These are phyloP conservation scores for Ispidina picta DNA, from an alignment of 2,797 vertebrate genomes.

Conservation along the genomic window DNA sequence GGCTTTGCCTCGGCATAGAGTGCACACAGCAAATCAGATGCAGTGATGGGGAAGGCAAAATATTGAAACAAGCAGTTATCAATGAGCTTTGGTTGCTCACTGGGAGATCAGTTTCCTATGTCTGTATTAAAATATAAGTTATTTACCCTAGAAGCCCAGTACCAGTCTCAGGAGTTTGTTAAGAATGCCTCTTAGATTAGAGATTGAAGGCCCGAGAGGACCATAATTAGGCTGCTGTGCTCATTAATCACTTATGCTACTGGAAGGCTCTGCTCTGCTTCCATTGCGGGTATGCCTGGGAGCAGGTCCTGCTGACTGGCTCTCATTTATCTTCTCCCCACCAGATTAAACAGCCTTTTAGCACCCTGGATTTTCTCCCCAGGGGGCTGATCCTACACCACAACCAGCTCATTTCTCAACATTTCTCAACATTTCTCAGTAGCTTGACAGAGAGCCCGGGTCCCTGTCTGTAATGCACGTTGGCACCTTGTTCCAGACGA, in stretches of 20 bases:
- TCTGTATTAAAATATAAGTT: neutral
- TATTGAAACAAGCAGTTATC: slow-evolving; percentile 52
- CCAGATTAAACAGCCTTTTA: slow-evolving; percentile 9
- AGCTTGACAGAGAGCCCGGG: neutral
- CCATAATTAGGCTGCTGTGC: neutral
- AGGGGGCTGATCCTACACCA: neutral
- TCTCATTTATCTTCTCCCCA: slow-evolving; percentile 17
- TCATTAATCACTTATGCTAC: slow-evolving; percentile 8
- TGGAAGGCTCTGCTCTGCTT: neutral
- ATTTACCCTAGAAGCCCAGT: neutral
- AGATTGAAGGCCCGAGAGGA: neutral
- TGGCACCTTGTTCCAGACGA: neutral
- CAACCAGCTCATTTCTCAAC: neutral
- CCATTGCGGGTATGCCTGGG: neutral
- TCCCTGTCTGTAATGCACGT: neutral
- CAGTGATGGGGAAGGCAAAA: slow-evolving; percentile 2
- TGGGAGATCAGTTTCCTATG: neutral
- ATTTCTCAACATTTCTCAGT: neutral
- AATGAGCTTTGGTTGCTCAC: neutral
- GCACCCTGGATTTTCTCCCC: neutral
- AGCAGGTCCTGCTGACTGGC: neutral
- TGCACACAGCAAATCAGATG: slow-evolving; percentile 4
- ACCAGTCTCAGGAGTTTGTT: neutral
- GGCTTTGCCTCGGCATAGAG: neutral
- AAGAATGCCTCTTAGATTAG: neutral